Evolutionary conservation across 1,140 invertebrate species (phyloP).

Genomic region (Sycophaga agraensis): DNA sequence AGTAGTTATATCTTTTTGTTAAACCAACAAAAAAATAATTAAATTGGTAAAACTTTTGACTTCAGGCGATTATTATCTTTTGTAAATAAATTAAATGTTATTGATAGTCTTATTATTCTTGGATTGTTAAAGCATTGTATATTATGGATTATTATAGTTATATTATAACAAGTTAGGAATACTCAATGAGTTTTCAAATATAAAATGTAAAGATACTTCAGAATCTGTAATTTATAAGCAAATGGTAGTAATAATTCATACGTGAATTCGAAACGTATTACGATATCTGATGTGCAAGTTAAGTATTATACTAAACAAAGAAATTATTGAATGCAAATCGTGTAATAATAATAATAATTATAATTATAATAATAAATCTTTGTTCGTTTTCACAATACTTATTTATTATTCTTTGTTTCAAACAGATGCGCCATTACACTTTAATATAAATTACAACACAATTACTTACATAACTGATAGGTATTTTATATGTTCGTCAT

Average conservation of each 20-base stretch:
- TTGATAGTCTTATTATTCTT: constrained; percentile 25
- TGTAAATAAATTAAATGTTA: constrained; percentile 26
- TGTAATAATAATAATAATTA: constrained; percentile 5
- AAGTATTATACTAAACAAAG: constrained; percentile 30
- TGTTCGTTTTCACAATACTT: constrained; percentile 20
- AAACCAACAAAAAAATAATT: constrained; percentile 27
- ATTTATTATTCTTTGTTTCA: constrained; percentile 38
- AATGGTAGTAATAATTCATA: constrained; percentile 22
- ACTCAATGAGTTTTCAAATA: constrained; percentile 10
- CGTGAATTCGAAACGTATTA: constrained; percentile 22
- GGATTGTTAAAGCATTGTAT: constrained; percentile 22
- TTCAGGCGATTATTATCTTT: constrained; percentile 19
- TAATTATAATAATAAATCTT: constrained; percentile 22
- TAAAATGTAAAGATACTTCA: constrained; percentile 11
- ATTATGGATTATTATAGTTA: constrained; percentile 22
- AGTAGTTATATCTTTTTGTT: constrained; percentile 21
- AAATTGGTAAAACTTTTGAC: constrained; percentile 19
- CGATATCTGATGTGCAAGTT: constrained; percentile 26
- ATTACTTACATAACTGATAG: constrained; percentile 35
- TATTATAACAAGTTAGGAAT: neutral
- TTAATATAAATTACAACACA: constrained; percentile 46
- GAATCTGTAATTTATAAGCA: constrained; percentile 16
- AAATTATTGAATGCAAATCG: constrained; percentile 17
- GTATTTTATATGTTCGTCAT: constrained; percentile 27
- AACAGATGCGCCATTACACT: constrained; percentile 41